A percentile compares a stretch with the other conserved stretches of the same genome.
These are phyloP conservation scores for Misgurnus mizolepis DNA, from an alignment of 2,113 vertebrate species.

Conservation along the genomic window DNA sequence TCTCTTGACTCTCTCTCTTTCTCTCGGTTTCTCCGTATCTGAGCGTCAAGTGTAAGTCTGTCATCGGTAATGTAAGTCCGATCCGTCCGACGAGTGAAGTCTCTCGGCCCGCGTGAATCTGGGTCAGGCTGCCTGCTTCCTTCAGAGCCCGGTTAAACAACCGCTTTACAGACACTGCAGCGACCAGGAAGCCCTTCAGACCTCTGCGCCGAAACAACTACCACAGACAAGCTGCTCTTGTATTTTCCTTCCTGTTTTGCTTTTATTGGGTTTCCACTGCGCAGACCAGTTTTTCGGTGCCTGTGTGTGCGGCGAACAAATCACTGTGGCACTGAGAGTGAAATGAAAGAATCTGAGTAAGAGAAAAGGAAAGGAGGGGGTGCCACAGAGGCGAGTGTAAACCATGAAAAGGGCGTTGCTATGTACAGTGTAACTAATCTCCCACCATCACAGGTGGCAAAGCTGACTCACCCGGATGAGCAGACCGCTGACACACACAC, in stretches of 20 bases:
- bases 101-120: constrained; percentile 23
- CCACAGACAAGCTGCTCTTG: constrained; percentile 27
- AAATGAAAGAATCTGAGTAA: constrained; percentile 24
- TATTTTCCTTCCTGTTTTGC: constrained; percentile 5
- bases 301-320: constrained; percentile 31
- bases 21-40: constrained; percentile 11
- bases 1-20: constrained; percentile 23
- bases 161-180: constrained; percentile 52
- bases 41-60: constrained; percentile 21
- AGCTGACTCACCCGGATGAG: constrained; percentile 74
- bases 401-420: constrained; percentile 77
- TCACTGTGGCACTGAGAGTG: constrained; percentile 48
- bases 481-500: constrained; percentile 66
- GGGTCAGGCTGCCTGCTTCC: constrained; percentile 51
- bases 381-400: constrained; percentile 56
- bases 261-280: constrained; percentile 15
- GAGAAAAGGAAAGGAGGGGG: not conserved
- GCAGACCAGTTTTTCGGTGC: not conserved
- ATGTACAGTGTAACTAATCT: constrained; percentile 75
- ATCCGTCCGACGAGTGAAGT: constrained; percentile 12
- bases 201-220: constrained; percentile 21
- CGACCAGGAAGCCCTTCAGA: constrained; percentile 58
- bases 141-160: constrained; percentile 67
- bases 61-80: constrained; percentile 37
- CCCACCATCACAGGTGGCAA: constrained; percentile 78